Conservation (phyloP, 2,797 vertebrate genomes). For the Danio albolineatus region DNA sequence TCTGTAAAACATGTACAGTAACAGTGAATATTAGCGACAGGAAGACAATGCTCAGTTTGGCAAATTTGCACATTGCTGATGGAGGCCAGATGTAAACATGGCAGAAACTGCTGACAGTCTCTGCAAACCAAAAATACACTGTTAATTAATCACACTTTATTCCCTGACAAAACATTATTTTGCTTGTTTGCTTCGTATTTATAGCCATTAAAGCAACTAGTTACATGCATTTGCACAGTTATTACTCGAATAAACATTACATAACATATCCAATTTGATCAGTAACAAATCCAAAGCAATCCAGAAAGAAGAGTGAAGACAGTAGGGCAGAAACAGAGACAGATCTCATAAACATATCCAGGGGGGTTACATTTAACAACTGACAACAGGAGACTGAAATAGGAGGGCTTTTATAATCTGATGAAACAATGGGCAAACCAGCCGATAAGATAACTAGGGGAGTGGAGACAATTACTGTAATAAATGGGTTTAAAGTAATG, state of each 20-base stretch:
- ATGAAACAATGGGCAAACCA: too few species aligned
- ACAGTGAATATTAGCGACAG: background rate
- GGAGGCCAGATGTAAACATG: conserved; percentile 1
- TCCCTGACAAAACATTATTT: background rate
- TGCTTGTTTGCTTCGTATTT: background rate
- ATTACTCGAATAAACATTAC: background rate
- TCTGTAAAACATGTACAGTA: background rate
- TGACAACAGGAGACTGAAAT: too few species aligned
- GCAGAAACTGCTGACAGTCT: conserved; percentile 15
- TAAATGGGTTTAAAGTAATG: too few species aligned
- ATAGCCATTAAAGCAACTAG: background rate
- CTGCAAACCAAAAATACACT: conserved; percentile 1
- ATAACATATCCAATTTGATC: background rate
- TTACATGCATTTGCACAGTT: background rate
- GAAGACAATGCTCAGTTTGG: background rate
- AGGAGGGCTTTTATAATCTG: too few species aligned
- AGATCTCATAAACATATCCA: too few species aligned
- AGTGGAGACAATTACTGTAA: too few species aligned
- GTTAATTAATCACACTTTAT: background rate
- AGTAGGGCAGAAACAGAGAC: too few species aligned
- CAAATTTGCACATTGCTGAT: conserved; percentile 27
- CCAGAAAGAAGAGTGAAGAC: too few species aligned
- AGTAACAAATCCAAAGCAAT: background rate
- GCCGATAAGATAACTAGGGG: too few species aligned
- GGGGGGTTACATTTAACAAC: too few species aligned